Percentiles rank a stretch among this genome's conserved stretches.
Conservation (phyloP, 2,113 vertebrate genomes). For the Lathamus discolor region DNA sequence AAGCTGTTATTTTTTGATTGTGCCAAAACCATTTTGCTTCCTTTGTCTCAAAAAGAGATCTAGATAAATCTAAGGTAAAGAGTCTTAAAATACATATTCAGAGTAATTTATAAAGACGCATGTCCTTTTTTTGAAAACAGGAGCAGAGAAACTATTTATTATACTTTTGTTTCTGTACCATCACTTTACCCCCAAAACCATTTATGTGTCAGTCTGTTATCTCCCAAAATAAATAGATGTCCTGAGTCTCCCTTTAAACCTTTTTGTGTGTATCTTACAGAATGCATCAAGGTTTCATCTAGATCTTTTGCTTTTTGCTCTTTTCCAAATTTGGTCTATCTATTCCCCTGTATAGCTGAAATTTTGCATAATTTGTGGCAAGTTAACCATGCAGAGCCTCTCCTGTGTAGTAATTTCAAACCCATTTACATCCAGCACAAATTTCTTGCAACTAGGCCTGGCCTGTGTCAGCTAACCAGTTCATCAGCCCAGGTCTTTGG, state of each 20-base stretch:
- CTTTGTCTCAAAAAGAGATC: not conserved
- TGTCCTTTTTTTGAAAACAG: not conserved
- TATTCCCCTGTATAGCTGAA: not conserved
- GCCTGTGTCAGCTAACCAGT: not conserved
- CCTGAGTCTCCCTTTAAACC: not conserved
- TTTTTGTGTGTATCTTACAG: not conserved
- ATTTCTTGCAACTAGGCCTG: not conserved
- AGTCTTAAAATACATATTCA: not conserved
- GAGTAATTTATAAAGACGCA: not conserved
- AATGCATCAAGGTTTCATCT: not conserved
- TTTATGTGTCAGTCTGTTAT: not conserved
- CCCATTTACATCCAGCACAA: not conserved
- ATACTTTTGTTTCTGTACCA: not conserved
- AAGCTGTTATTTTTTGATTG: not conserved
- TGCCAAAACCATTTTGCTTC: not conserved
- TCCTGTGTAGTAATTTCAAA: not conserved
- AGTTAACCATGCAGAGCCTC: not conserved
- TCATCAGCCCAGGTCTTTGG: not conserved
- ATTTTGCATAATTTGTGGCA: not conserved
- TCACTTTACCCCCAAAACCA: not conserved
- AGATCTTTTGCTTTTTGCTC: not conserved
- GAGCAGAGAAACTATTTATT: not conserved
- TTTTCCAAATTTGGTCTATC: not conserved
- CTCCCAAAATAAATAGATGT: not conserved
- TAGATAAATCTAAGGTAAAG: not conserved